Evolutionary conservation across 2,888 invertebrate genomes (phyloP), one percentile per base, ranked within the genome.

Genomic region (Notocelia uddmanniana): DNA sequence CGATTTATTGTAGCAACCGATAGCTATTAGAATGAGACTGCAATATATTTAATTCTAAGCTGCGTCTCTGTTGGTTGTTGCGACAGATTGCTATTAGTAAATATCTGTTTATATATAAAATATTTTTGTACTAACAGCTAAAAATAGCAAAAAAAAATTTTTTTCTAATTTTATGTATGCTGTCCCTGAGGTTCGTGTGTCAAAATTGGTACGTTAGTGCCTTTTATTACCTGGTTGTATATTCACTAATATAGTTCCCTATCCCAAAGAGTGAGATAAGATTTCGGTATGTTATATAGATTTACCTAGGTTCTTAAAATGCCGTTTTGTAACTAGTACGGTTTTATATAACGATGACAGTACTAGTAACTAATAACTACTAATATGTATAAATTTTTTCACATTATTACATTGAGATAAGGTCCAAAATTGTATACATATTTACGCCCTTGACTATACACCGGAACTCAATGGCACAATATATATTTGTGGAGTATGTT

Each of bases 201-300:
- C 23, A 21, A 50, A 63, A 52, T 37, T 52, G 59, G 60, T 69
- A 60, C 52, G 11, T n/a, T 31, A 26, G 60, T 69, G 68, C 60
- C 68, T 69, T 68, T 15, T 59, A 41, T 54, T 13, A 60, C 41
- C 26, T 31, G 60, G 68, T 60, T 60, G 54, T 68, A 60, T 8
- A 54, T 69, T 19, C 19, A 54, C n/a, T 54, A 37, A 64, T 18
- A n/a, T 8, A 34, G 23, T 13, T 13, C 45, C 34, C 13, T 52
- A 23, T 64, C 54, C 54, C 64, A 37, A 54, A 37, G 64, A 64
- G 64, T 64, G 64, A 64, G 64, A 64, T 34, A 63, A 52, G 1
- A 37, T 63, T 62, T 50, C 19, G 26, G 31, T 62, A 48, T 48
- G 31, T 31, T 59, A 62, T 9, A n/a, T 19, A 15, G 34, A 54